Base-by-base conservation (phyloP, 2,797 vertebrate genomes). In the Pangasius macronema region DNA sequence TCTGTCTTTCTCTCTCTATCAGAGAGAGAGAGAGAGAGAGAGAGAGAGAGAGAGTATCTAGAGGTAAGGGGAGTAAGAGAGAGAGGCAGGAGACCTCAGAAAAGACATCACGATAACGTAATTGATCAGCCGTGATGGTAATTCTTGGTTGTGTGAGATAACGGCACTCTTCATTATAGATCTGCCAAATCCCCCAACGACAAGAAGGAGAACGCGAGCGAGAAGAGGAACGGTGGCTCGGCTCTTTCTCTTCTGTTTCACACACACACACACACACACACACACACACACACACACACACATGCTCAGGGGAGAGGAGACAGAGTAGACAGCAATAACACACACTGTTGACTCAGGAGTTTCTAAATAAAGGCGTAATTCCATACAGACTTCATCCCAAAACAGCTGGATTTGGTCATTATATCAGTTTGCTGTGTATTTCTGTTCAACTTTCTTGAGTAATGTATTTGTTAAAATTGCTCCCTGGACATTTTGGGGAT, bases 121-220 rank as follows among this genome's bases (percentile, higher is more conserved):
- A 89, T 90, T 89, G 89, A 89, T 90, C 42, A 68, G 82, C 65
- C 51, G 36, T 85, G 85, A 86, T 89, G 67, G 75, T 91, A 89
- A 91, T 88, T 88, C 53, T 88, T 59, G 83, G 72, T 65, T 80
- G 84, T 51, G 65, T 27, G 55, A 88, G 88, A 90, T 86, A 91
- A 83, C 51, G 36, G 65, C 24, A 83, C 72, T 86, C 85, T 91
- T 91, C 88, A 87, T 91, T 91, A 91, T 81, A 84, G 80, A 88
- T 82, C 85, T 85, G 55, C 55, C 61, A 81, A 88, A 89, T 87
- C 80, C 80, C 87, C 61, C 55, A 68, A 36, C 70, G 86, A 87
- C 63, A 51, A 67, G n/a, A 33, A 51, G 39, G 27, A 33, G 42
- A 33, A 68, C 30, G 18, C 0, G n/a, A 79, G 82, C 79, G 85